These are phyloP conservation scores for Leptopilina clavipes DNA, from an alignment of 1,140 invertebrate genomes.

Conservation along the genomic window DNA sequence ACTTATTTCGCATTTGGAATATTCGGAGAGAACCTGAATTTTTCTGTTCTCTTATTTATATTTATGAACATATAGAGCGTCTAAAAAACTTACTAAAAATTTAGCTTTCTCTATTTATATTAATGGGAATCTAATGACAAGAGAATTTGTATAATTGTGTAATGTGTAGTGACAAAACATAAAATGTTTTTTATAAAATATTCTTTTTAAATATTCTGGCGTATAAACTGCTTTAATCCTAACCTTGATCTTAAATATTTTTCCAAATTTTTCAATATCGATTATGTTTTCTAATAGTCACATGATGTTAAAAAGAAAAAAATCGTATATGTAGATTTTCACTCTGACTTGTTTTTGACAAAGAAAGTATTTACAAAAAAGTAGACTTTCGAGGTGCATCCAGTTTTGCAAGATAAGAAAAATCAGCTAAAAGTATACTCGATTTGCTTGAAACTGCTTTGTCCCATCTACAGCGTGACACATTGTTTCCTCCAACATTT, in stretches of 20 bases:
- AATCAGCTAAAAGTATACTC: background rate
- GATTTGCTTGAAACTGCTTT: background rate
- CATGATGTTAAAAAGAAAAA: too few relatives aligned
- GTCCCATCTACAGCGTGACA: background rate
- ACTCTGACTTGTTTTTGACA: background rate
- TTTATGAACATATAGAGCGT: background rate
- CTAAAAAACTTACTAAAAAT: too few relatives aligned
- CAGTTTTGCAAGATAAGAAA: slow-evolving; percentile 1
- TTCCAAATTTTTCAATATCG: too few relatives aligned
- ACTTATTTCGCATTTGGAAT: slow-evolving; percentile 55
- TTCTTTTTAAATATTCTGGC: too few relatives aligned
- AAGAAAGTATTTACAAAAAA: background rate
- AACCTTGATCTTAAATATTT: too few relatives aligned
- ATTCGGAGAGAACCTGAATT: slow-evolving; percentile 43
- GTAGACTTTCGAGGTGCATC: background rate
- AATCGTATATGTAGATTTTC: background rate
- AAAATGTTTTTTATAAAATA: too few relatives aligned
- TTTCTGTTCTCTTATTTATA: slow-evolving; percentile 22
- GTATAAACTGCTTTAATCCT: too few relatives aligned
- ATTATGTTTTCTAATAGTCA: too few relatives aligned
- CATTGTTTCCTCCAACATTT: background rate
- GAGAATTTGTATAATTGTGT: too few relatives aligned
- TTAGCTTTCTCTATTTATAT: too few relatives aligned
- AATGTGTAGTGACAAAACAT: too few relatives aligned
- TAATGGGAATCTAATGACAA: too few relatives aligned